A percentile compares a stretch with the other conserved stretches of the same genome.
These are phyloP conservation scores for Muntiacus reevesi DNA, from an alignment of 2,113 vertebrate genomes.

Conservation along the genomic window DNA sequence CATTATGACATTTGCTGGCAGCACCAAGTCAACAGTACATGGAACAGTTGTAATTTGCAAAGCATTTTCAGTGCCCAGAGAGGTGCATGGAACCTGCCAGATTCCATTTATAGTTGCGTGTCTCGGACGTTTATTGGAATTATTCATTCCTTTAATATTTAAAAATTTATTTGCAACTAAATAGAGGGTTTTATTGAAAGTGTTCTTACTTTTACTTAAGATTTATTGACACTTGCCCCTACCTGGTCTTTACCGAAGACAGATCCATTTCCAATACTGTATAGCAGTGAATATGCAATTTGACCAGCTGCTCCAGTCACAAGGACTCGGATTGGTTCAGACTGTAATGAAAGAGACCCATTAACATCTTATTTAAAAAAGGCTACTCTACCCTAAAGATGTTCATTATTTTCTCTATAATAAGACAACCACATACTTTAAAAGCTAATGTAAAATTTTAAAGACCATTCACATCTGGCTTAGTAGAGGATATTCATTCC, in stretches of 20 bases:
- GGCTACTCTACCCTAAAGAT: not conserved
- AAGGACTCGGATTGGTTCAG: conserved; percentile 91
- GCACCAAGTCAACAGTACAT: not conserved
- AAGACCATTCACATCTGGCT: not conserved
- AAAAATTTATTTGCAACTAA: conserved; percentile 17
- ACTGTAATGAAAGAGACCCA: conserved; percentile 79
- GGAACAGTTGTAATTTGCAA: not conserved
- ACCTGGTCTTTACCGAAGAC: conserved; percentile 99
- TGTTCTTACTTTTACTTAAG: not conserved
- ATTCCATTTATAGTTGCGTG: not conserved
- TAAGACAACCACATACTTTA: not conserved
- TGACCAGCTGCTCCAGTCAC: conserved; percentile 97
- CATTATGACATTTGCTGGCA: not conserved
- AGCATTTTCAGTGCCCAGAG: not conserved
- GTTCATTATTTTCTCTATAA: conserved; percentile 27
- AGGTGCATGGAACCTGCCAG: not conserved
- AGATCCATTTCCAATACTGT: conserved; percentile 96
- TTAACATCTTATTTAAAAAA: conserved; percentile 23
- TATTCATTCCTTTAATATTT: not conserved
- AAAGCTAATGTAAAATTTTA: conserved; percentile 4
- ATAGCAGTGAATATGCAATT: conserved; percentile 96
- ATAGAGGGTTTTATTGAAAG: not conserved
- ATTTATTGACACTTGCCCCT: conserved; percentile 27
- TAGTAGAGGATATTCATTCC: not conserved
- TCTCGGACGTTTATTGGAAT: not conserved